A percentile compares a stretch with the other conserved stretches of the same genome.
These are phyloP conservation scores for Threskiornis aethiopicus DNA, from an alignment of 2,797 vertebrate species.

Conservation along the genomic window DNA sequence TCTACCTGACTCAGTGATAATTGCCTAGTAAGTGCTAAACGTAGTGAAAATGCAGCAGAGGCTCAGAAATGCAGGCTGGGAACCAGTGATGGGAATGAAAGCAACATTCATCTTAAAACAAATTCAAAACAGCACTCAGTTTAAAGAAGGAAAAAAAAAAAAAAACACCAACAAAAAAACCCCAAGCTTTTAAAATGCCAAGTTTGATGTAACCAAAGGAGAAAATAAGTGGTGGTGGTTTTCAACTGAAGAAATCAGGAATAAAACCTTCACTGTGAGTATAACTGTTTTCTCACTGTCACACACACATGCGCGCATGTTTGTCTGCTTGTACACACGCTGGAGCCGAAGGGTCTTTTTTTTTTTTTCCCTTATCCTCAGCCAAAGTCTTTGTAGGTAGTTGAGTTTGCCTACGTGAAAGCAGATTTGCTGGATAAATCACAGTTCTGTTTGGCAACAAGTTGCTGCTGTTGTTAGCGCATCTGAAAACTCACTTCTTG, in stretches of 20 bases:
- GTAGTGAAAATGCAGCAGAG: slow-evolving; percentile 52
- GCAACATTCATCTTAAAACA: slow-evolving; percentile 60
- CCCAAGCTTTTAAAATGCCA: slow-evolving; percentile 79
- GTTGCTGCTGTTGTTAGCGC: background rate
- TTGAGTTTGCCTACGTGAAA: background rate
- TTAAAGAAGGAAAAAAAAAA: slow-evolving; percentile 31
- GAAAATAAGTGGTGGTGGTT: slow-evolving; percentile 70
- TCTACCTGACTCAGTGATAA: slow-evolving; percentile 70
- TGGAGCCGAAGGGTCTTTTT: background rate
- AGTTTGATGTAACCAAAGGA: slow-evolving; percentile 75
- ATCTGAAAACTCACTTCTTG: background rate
- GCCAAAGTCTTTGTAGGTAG: background rate
- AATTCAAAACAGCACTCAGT: slow-evolving; percentile 73
- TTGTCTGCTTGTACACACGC: background rate
- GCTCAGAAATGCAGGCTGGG: slow-evolving; percentile 20
- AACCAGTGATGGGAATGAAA: slow-evolving; percentile 42
- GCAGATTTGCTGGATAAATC: background rate
- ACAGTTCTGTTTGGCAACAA: background rate
- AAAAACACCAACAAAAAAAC: background rate
- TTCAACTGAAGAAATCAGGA: slow-evolving; percentile 66
- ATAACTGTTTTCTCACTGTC: background rate
- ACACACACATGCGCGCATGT: accelerated
- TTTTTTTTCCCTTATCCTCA: background rate
- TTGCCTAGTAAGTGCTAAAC: slow-evolving; percentile 60
- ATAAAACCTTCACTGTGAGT: slow-evolving; percentile 55